Evolutionary conservation across 2,113 vertebrate species (phyloP).

Genomic region (Silurus glanis): DNA sequence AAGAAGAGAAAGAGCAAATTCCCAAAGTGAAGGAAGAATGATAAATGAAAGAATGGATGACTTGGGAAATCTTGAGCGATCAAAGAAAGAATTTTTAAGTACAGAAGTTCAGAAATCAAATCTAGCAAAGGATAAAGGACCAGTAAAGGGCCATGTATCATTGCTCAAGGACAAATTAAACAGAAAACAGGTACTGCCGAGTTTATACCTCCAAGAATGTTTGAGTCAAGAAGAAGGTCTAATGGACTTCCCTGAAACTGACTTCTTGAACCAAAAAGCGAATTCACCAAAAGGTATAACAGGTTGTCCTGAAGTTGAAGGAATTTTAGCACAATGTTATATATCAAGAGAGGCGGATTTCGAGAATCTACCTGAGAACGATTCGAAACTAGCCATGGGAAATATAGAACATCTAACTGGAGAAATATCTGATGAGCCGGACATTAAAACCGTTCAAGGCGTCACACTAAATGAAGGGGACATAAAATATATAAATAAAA

Average conservation of each 20-base stretch:
- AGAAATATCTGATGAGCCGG: neutral
- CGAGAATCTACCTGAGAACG: neutral
- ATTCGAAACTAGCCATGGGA: neutral
- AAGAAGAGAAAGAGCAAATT: conserved; percentile 37
- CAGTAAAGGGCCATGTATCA: conserved; percentile 31
- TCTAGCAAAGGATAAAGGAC: conserved; percentile 30
- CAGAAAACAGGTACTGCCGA: neutral
- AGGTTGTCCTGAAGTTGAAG: conserved; percentile 10
- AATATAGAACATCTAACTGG: neutral
- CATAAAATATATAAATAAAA: neutral
- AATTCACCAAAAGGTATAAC: conserved; percentile 24
- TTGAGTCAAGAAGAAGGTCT: neutral
- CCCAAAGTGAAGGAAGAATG: neutral
- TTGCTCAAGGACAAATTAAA: conserved; percentile 32
- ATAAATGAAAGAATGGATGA: conserved; percentile 34
- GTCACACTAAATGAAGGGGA: neutral
- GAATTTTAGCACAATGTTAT: neutral
- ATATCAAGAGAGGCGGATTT: neutral
- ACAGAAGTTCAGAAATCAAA: conserved; percentile 1
- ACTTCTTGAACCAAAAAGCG: neutral
- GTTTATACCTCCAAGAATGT: conserved; percentile 3
- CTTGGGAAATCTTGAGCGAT: conserved; percentile 41
- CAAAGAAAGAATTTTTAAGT: conserved; percentile 30
- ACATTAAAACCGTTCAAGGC: neutral
- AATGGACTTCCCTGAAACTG: neutral